These are phyloP conservation scores for Neostethus bicornis DNA, from an alignment of 2,797 vertebrate genomes.

Conservation along the genomic window DNA sequence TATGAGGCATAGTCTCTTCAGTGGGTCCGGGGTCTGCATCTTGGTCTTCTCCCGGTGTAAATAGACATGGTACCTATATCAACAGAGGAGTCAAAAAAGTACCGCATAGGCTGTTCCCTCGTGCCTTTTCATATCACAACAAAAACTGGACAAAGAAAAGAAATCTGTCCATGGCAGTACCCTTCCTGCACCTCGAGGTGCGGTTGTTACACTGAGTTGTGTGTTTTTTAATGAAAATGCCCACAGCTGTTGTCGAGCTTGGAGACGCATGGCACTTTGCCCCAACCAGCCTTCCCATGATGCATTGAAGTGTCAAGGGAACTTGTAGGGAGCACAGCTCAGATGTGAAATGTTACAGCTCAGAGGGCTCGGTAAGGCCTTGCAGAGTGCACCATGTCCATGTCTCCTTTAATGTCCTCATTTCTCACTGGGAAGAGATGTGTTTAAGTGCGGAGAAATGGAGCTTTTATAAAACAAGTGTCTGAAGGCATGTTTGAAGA, in stretches of 20 bases:
- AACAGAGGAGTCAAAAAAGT: slow-evolving; percentile 37
- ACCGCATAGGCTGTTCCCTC: slow-evolving; percentile 42
- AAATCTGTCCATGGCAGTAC: slow-evolving; percentile 14
- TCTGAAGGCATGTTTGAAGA: slow-evolving; percentile 57
- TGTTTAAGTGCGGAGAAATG: slow-evolving; percentile 66
- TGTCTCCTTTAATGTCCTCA: slow-evolving; percentile 71
- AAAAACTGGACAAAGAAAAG: slow-evolving; percentile 14
- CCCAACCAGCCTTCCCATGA: slow-evolving; percentile 63
- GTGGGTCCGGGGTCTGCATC: too few species aligned
- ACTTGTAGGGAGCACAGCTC: slow-evolving; percentile 63
- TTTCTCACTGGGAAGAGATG: slow-evolving; percentile 65
- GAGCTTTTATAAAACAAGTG: slow-evolving; percentile 70
- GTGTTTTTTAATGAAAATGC: slow-evolving; percentile 72
- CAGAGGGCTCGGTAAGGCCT: slow-evolving; percentile 55
- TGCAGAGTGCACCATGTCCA: slow-evolving; percentile 58
- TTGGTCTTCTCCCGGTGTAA: slow-evolving; percentile 15
- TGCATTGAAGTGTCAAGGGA: slow-evolving; percentile 66
- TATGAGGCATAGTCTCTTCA: too few species aligned
- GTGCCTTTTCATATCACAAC: slow-evolving; percentile 8
- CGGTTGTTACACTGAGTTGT: slow-evolving; percentile 59
- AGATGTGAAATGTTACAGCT: slow-evolving; percentile 71
- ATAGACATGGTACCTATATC: slow-evolving; percentile 10
- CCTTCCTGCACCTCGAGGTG: slow-evolving; percentile 33
- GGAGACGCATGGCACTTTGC: slow-evolving; percentile 56
- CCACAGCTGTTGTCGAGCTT: slow-evolving; percentile 71